Conservation (phyloP, 2,797 vertebrate genomes). For the Buceros bicornis region DNA sequence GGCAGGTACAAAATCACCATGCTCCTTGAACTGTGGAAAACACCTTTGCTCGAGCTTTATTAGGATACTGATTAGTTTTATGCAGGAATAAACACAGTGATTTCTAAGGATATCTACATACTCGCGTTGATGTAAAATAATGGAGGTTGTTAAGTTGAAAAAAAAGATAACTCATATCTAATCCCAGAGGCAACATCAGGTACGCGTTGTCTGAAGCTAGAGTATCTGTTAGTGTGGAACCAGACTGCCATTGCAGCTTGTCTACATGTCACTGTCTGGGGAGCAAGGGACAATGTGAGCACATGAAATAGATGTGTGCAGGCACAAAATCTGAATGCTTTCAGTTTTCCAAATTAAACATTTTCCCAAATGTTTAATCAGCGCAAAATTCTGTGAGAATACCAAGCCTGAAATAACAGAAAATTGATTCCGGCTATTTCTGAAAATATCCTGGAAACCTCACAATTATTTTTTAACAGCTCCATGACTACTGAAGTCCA, state of each 20-base stretch:
- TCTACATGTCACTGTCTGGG: not conserved
- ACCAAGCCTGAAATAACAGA: not conserved
- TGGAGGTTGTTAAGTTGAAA: not conserved
- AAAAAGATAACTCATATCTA: not conserved
- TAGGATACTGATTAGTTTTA: not conserved
- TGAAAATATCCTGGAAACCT: not conserved
- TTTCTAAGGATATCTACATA: not conserved
- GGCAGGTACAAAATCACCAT: not conserved
- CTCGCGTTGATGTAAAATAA: not conserved
- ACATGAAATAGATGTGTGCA: not conserved
- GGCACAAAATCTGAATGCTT: not conserved
- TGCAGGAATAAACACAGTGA: not conserved
- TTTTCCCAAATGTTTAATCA: not conserved
- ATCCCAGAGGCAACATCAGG: not conserved
- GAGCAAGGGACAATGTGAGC: not conserved
- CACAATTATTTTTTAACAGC: not conserved
- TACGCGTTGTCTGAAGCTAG: fast-evolving
- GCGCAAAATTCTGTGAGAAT: not conserved
- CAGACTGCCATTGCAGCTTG: not conserved
- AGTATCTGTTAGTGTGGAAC: not conserved
- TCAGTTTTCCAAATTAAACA: not conserved
- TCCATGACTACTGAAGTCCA: not conserved
- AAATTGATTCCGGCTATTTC: not conserved
- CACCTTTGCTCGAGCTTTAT: not conserved
- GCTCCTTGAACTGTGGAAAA: not conserved